phyloP scores from a whole-genome alignment of 1,140 invertebrate genomes.

The Trachelipus rathkii region DNA sequence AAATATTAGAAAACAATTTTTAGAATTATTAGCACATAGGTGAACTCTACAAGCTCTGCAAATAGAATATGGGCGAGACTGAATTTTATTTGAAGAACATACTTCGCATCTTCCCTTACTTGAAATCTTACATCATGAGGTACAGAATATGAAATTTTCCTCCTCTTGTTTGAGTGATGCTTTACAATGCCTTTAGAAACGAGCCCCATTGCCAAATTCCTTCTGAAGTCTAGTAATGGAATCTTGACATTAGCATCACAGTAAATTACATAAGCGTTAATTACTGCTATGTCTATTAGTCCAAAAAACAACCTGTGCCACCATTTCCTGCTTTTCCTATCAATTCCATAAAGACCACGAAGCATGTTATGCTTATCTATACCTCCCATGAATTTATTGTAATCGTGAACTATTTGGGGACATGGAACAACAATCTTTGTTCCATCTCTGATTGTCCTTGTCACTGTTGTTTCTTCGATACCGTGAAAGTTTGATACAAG shows the following conservation, averaged over 20 bases:
- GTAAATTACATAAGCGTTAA: conserved; percentile 47
- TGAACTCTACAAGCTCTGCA: too few relatives aligned
- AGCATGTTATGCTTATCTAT: conserved; percentile 50
- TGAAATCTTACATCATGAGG: conserved; percentile 43
- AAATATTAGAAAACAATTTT: too few relatives aligned
- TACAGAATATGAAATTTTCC: conserved; percentile 10
- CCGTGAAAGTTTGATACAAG: conserved; percentile 23
- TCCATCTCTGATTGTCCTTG: conserved; percentile 39
- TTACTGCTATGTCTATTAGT: conserved; percentile 46
- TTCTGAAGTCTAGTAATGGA: too few relatives aligned
- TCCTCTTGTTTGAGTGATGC: conserved; percentile 4
- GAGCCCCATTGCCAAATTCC: too few relatives aligned
- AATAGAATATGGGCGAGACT: too few relatives aligned
- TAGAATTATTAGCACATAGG: too few relatives aligned
- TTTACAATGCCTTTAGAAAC: too few relatives aligned
- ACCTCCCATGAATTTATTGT: conserved; percentile 50
- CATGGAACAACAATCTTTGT: conserved; percentile 32
- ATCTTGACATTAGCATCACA: too few relatives aligned
- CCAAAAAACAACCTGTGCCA: conserved; percentile 49
- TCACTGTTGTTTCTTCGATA: conserved; percentile 9
- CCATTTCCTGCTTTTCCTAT: conserved; percentile 49
- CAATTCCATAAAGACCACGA: conserved; percentile 47
- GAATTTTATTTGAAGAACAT: too few relatives aligned
- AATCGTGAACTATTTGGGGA: conserved; percentile 48
- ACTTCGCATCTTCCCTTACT: too few relatives aligned